These are phyloP conservation scores for Parapristionchus giblindavisi DNA, from an alignment of 2,888 invertebrate species.

Conservation along the genomic window DNA sequence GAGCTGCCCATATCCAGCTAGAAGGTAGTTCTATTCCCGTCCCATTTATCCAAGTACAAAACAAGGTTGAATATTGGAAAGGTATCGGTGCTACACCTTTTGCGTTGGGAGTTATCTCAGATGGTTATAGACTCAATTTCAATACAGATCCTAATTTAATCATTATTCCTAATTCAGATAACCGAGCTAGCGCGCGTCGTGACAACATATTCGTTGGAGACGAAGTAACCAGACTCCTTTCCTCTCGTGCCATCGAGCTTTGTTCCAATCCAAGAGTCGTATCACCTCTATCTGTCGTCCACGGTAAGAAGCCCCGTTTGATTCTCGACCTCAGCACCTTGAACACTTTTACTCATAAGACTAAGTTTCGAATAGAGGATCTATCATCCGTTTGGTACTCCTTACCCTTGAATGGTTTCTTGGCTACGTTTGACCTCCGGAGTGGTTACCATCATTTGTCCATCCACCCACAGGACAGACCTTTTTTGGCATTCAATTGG, in stretches of 20 bases:
- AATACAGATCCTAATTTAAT: not conserved
- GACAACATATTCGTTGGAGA: not conserved
- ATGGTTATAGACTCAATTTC: not conserved
- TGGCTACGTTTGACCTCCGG: slow-evolving; percentile 6
- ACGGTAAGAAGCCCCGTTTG: not conserved
- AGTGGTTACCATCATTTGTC: slow-evolving; percentile 21
- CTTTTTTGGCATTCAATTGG: not conserved
- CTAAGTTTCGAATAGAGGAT: slow-evolving; percentile 15
- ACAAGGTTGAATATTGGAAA: too few relatives aligned
- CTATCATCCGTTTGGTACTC: not conserved
- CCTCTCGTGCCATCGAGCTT: not conserved
- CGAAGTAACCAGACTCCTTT: not conserved
- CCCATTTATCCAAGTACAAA: too few relatives aligned
- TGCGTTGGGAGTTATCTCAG: not conserved
- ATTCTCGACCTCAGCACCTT: slow-evolving; percentile 3
- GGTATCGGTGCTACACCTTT: slow-evolving; percentile 10
- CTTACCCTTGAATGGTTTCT: not conserved
- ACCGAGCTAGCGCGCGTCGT: not conserved
- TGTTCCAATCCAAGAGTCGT: not conserved
- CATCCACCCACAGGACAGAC: not conserved
- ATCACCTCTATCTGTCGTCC: not conserved
- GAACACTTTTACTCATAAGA: not conserved
- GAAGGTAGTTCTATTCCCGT: too few relatives aligned
- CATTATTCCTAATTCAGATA: not conserved
- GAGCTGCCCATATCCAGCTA: too few relatives aligned